Evolutionary conservation across 2,888 invertebrate genomes (phyloP).

Genomic region (Archips xylosteana): DNA sequence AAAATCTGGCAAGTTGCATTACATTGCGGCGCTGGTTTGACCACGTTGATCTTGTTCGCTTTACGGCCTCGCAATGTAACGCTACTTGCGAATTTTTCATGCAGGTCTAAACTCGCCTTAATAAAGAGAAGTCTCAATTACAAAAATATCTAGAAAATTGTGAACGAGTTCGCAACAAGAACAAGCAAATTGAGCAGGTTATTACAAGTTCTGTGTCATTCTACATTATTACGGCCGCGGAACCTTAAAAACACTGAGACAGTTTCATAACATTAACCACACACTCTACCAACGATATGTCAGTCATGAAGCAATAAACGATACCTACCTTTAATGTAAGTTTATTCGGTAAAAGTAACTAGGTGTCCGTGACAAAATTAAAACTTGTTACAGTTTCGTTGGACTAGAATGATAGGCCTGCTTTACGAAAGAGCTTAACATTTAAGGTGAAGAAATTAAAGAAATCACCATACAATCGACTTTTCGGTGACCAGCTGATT

Average conservation of each 20-base stretch:
- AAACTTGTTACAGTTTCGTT: constrained; percentile 41
- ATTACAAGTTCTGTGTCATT: neutral
- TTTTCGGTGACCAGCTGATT: too few relatives aligned
- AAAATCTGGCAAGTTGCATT: too few relatives aligned
- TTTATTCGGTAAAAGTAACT: constrained; percentile 49
- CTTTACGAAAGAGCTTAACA: neutral
- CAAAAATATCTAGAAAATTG: too few relatives aligned
- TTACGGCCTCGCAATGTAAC: too few relatives aligned
- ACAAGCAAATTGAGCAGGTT: too few relatives aligned
- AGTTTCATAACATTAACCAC: constrained; percentile 47
- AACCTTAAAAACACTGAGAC: constrained; percentile 47
- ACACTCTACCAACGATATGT: constrained; percentile 47
- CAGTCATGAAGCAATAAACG: constrained; percentile 49
- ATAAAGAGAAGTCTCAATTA: too few relatives aligned
- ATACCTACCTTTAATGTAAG: constrained; percentile 52
- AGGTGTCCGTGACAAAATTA: constrained; percentile 51
- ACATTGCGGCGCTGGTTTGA: too few relatives aligned
- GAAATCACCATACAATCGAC: too few relatives aligned
- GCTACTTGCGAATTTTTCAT: too few relatives aligned
- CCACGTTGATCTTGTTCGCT: too few relatives aligned
- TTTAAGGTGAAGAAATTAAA: neutral
- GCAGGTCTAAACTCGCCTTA: too few relatives aligned
- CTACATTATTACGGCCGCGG: neutral
- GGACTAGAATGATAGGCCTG: constrained; percentile 29
- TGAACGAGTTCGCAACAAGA: too few relatives aligned